Conservation (phyloP, 2,888 invertebrate genomes). For the Iselma pallidipennis region DNA sequence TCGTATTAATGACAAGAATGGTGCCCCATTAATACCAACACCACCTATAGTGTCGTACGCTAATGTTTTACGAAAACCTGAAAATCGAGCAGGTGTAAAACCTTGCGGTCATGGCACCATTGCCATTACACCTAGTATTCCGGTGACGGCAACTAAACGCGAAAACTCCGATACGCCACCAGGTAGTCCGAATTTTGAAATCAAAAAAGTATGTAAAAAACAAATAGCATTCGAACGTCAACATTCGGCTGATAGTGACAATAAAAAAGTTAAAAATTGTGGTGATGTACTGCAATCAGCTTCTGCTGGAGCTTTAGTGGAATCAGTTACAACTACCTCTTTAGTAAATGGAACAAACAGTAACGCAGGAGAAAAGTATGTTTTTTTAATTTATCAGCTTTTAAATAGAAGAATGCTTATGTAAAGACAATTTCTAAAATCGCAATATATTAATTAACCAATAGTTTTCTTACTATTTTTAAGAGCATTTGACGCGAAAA, state of each 20-base stretch:
- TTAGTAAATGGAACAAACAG: slow-evolving; percentile 16
- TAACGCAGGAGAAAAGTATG: slow-evolving; percentile 25
- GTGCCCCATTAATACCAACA: slow-evolving; percentile 19
- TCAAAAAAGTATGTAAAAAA: slow-evolving; percentile 29
- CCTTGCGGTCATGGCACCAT: slow-evolving; percentile 54
- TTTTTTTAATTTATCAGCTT: slow-evolving; percentile 9
- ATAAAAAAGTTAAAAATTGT: slow-evolving; percentile 22
- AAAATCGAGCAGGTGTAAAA: slow-evolving; percentile 40
- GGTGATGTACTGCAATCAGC: slow-evolving; percentile 23
- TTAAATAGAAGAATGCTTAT: neutral
- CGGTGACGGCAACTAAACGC: slow-evolving; percentile 33
- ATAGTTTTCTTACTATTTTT: slow-evolving; percentile 18
- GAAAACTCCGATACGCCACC: slow-evolving; percentile 44
- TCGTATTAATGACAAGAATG: slow-evolving; percentile 19
- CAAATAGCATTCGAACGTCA: slow-evolving; percentile 28
- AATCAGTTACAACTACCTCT: slow-evolving; percentile 1
- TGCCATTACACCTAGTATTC: slow-evolving; percentile 49
- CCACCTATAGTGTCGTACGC: slow-evolving; percentile 34
- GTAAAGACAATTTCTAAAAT: neutral
- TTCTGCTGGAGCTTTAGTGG: slow-evolving; percentile 5
- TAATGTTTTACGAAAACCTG: slow-evolving; percentile 30
- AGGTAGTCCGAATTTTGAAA: slow-evolving; percentile 47
- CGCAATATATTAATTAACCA: neutral
- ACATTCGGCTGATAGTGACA: slow-evolving; percentile 8
- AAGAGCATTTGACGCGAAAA: slow-evolving; percentile 28